phyloP scores from a whole-genome alignment of 2,797 vertebrate genomes.

The Nasua narica region DNA sequence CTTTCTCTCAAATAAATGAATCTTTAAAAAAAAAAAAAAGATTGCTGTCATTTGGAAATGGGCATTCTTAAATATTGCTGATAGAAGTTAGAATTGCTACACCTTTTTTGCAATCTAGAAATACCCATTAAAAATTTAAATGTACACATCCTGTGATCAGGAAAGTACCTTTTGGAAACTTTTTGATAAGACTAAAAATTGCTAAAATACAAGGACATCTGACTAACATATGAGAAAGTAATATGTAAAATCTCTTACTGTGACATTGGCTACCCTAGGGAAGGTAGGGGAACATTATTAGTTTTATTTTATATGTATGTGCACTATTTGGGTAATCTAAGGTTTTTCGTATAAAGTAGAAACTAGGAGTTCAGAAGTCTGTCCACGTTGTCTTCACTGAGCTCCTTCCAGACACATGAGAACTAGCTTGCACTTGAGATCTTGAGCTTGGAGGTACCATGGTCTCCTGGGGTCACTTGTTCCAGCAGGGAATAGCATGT shows the following conservation, averaged over 20 bases:
- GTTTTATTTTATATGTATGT: neutral
- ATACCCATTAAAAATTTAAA: neutral
- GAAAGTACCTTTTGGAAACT: neutral
- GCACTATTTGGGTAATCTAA: neutral
- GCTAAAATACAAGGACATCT: neutral
- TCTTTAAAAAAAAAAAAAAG: neutral
- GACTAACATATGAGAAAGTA: neutral
- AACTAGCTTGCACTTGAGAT: neutral
- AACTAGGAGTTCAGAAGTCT: neutral
- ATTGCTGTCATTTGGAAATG: neutral
- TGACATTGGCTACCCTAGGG: neutral
- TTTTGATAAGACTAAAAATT: neutral
- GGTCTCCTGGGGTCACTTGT: neutral
- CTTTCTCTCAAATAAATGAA: neutral
- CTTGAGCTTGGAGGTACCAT: neutral
- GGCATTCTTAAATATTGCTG: neutral
- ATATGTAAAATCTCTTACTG: neutral
- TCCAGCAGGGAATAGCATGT: neutral
- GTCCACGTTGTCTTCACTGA: neutral
- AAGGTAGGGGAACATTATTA: neutral
- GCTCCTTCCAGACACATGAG: neutral
- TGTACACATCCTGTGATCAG: neutral
- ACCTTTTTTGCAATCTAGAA: neutral
- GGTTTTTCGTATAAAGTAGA: neutral
- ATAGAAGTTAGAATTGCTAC: neutral